Evolutionary conservation across 2,113 vertebrate species (phyloP).

Genomic region (Argyrosomus japonicus): DNA sequence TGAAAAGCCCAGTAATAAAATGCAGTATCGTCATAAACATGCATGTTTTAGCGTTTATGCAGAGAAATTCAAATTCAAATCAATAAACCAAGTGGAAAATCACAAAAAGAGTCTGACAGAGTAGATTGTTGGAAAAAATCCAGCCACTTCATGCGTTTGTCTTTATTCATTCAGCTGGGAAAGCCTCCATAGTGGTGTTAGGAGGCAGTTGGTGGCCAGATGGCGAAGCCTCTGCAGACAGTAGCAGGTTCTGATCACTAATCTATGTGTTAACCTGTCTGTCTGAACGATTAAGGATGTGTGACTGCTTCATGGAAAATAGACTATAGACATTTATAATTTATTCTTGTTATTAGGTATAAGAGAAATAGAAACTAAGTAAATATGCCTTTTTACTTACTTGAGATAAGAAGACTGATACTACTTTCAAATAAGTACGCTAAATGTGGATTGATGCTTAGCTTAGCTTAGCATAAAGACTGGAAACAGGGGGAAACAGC

Average conservation of each 20-base stretch:
- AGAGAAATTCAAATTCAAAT: background rate
- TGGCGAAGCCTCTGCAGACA: slow-evolving; percentile 20
- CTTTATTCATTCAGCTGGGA: background rate
- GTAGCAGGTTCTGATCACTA: background rate
- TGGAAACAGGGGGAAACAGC: too few relatives aligned
- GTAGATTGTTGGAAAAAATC: background rate
- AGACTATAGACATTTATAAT: background rate
- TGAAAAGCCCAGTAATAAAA: background rate
- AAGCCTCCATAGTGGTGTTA: background rate
- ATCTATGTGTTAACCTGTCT: background rate
- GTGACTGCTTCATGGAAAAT: background rate
- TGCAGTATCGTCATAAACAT: background rate
- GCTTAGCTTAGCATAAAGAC: too few relatives aligned
- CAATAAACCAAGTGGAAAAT: background rate
- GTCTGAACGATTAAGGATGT: background rate
- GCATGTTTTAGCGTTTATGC: background rate
- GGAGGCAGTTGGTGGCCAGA: slow-evolving; percentile 24
- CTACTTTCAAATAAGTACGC: too few relatives aligned
- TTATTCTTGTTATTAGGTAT: background rate
- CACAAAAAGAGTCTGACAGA: background rate
- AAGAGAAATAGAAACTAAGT: too few relatives aligned
- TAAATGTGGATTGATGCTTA: too few relatives aligned
- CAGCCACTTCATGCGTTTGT: background rate
- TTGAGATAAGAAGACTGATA: too few relatives aligned
- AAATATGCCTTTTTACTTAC: too few relatives aligned